phyloP scores from a whole-genome alignment of 2,888 invertebrate genomes.

The Pomacea canaliculata region DNA sequence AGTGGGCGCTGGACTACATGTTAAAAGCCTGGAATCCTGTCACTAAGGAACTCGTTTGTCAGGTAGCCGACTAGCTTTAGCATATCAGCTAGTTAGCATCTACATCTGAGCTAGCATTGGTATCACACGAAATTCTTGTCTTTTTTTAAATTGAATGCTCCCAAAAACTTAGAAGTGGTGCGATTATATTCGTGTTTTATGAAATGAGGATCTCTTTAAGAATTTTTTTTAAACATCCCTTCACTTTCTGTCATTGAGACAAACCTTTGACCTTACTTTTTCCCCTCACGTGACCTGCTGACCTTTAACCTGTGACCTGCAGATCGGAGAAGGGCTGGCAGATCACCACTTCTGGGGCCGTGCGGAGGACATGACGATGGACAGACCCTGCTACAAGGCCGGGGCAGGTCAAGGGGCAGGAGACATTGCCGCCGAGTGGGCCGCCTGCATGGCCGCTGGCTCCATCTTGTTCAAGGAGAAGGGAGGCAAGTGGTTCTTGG shows the following conservation, averaged over 20 bases:
- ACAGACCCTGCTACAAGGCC: conserved; percentile 75
- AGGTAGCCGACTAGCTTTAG: conserved; percentile 8
- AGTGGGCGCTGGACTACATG: conserved; percentile 76
- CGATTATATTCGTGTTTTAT: no score
- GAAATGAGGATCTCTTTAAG: no score
- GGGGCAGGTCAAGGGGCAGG: conserved; percentile 74
- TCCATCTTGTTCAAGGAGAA: conserved; percentile 54
- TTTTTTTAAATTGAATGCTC: no score
- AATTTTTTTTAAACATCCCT: no score
- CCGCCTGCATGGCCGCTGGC: conserved; percentile 75
- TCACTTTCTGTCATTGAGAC: no score
- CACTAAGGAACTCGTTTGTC: conserved; percentile 20
- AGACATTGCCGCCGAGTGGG: conserved; percentile 76
- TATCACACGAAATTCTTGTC: no score
- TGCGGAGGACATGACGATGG: conserved; percentile 75
- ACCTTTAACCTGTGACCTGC: not conserved
- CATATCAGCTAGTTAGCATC: no score
- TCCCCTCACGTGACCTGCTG: no score
- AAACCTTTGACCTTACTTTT: no score
- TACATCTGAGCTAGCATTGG: no score
- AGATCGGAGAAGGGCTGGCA: conserved; percentile 70
- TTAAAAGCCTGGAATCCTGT: conserved; percentile 64
- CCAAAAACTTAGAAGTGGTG: no score
- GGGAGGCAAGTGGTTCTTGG: conserved; percentile 6
- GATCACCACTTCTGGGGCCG: conserved; percentile 77